These are phyloP conservation scores for Manacus vitellinus DNA, from an alignment of 2,113 vertebrate genomes.

Conservation along the genomic window DNA sequence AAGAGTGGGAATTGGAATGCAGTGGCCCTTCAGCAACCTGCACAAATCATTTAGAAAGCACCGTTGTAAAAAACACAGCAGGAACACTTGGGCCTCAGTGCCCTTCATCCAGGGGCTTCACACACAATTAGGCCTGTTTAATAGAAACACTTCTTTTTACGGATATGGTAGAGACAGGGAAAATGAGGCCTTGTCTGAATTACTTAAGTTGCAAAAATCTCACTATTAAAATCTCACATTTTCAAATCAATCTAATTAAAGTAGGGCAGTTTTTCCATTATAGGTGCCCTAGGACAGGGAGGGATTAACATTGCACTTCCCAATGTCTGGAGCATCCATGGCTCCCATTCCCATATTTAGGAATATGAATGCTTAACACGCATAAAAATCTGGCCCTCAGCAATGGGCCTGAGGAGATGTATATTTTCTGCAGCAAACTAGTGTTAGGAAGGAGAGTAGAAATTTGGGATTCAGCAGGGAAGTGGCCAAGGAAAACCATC, in stretches of 20 bases:
- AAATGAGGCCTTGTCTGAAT: neutral
- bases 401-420: neutral
- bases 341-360: neutral
- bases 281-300: neutral
- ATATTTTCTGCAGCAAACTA: neutral
- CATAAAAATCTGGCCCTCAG: neutral
- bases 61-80: neutral
- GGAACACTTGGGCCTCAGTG: neutral
- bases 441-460: neutral
- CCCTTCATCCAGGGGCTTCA: neutral
- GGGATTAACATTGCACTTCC: fast-evolving
- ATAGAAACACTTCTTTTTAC: neutral
- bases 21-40: neutral
- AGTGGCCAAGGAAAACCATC: neutral
- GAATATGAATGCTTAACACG: neutral
- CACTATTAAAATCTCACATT: neutral
- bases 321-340: neutral
- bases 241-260: neutral
- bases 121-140: neutral
- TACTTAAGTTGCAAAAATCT: neutral
- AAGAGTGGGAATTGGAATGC: neutral
- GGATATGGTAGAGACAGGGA: neutral
- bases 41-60: neutral
- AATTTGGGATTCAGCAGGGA: neutral
- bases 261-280: neutral